These are phyloP conservation scores for Drosophila buzzatii DNA, from an alignment of 2,888 invertebrate species.

Conservation along the genomic window DNA sequence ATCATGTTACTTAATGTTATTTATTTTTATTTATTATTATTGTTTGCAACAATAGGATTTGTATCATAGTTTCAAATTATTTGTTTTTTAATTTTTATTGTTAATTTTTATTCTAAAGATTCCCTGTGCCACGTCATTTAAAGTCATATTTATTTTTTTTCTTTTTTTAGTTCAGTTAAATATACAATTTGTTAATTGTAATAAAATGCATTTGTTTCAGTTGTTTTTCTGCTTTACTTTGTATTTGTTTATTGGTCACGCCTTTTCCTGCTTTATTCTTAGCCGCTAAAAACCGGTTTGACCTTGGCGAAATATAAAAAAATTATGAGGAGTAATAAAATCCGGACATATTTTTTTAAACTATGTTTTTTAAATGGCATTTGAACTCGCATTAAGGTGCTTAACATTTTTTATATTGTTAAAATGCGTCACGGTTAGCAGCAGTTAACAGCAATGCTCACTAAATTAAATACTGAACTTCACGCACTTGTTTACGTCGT, in stretches of 20 bases:
- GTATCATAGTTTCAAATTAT: no score
- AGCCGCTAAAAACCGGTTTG: conserved; percentile 14
- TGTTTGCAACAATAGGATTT: no score
- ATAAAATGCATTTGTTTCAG: not conserved
- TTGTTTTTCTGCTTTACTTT: not conserved
- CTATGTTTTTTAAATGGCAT: not conserved
- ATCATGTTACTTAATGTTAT: no score
- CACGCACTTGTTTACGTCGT: conserved; percentile 14
- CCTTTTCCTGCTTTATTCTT: conserved; percentile 1
- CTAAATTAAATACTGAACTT: conserved; percentile 15
- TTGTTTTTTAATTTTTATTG: not conserved
- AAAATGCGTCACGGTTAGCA: conserved; percentile 14
- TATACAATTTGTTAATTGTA: not conserved
- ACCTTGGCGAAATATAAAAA: conserved; percentile 4
- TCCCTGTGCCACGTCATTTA: not conserved
- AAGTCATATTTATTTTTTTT: not conserved
- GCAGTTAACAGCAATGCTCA: conserved; percentile 1
- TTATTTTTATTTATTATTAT: no score
- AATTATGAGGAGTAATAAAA: conserved; percentile 1
- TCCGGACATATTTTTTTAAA: not conserved
- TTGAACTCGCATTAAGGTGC: conserved; percentile 7
- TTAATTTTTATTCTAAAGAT: not conserved
- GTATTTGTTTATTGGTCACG: conserved; percentile 12
- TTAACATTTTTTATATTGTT: not conserved
- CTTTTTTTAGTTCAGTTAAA: not conserved